A percentile compares a stretch with the other conserved stretches of the same genome.
Conservation (phyloP, 2,113 vertebrate genomes). For the Bucco capensis region DNA sequence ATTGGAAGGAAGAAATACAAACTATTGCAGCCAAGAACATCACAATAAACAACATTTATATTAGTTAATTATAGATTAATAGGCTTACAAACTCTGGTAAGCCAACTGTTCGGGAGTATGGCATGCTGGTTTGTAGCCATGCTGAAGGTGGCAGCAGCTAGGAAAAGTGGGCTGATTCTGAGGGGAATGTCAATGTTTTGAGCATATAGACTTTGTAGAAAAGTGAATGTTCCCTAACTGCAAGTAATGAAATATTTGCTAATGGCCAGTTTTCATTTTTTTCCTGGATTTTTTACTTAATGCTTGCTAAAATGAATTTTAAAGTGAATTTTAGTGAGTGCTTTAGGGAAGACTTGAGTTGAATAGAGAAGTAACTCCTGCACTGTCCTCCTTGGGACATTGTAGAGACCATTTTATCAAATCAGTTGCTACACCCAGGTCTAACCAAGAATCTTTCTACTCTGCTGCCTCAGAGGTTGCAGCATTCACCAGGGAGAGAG, state of each 20-base stretch:
- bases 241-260: neutral
- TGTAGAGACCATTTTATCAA: neutral
- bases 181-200: neutral
- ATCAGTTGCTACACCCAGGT: no score
- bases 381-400: neutral
- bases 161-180: neutral
- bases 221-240: neutral
- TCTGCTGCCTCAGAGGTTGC: neutral
- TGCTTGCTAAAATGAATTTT: neutral
- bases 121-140: neutral
- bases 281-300: neutral
- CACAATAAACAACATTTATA: neutral
- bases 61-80: neutral
- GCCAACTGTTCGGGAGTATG: rapidly evolving
- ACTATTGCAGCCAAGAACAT: neutral
- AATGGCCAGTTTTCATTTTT: neutral
- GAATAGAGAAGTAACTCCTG: neutral
- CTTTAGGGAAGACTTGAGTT: neutral
- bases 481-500: neutral
- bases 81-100: neutral
- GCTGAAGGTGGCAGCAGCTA: no score
- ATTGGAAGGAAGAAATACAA: neutral
- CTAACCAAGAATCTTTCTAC: neutral
- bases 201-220: neutral
- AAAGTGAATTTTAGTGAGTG: neutral